Conservation (phyloP, 2,888 invertebrate genomes). For the Latrodectus elegans region DNA sequence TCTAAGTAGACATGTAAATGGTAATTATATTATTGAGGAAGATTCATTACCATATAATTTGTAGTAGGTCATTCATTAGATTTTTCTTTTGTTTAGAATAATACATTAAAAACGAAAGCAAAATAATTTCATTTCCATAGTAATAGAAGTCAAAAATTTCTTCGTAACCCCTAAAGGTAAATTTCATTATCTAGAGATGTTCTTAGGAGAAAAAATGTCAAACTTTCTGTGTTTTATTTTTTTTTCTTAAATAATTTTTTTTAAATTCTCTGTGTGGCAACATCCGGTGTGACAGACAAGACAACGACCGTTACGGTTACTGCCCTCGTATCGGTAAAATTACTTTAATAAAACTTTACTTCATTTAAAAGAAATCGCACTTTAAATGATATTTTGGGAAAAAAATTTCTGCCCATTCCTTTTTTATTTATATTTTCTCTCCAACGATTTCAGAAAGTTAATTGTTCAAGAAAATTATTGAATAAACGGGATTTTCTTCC, state of each 20-base stretch:
- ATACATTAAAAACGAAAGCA: neutral
- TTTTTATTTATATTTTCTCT: conserved; percentile 6
- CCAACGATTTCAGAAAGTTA: conserved; percentile 38
- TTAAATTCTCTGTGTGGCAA: neutral
- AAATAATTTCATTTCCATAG: conserved; percentile 59
- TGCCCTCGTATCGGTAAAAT: conserved; percentile 32
- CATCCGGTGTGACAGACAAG: conserved; percentile 53
- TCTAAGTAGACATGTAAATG: too few relatives aligned
- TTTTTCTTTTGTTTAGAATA: too few relatives aligned
- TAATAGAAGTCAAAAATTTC: conserved; percentile 59
- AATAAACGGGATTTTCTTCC: conserved; percentile 56
- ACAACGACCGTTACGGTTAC: conserved; percentile 20
- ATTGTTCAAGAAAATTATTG: conserved; percentile 68
- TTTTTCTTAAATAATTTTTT: neutral
- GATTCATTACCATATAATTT: too few relatives aligned
- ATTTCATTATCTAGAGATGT: conserved; percentile 68
- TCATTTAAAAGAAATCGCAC: conserved; percentile 55
- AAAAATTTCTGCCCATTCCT: conserved; percentile 1
- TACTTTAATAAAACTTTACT: conserved; percentile 63
- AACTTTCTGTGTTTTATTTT: conserved; percentile 25
- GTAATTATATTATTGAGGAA: too few relatives aligned
- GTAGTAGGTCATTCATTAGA: too few relatives aligned
- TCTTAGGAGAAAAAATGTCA: conserved; percentile 15
- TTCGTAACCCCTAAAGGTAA: conserved; percentile 53
- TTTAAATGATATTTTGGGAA: conserved; percentile 38